These are phyloP conservation scores for Camponotus floridanus DNA, from an alignment of 1,140 invertebrate species.

Conservation along the genomic window DNA sequence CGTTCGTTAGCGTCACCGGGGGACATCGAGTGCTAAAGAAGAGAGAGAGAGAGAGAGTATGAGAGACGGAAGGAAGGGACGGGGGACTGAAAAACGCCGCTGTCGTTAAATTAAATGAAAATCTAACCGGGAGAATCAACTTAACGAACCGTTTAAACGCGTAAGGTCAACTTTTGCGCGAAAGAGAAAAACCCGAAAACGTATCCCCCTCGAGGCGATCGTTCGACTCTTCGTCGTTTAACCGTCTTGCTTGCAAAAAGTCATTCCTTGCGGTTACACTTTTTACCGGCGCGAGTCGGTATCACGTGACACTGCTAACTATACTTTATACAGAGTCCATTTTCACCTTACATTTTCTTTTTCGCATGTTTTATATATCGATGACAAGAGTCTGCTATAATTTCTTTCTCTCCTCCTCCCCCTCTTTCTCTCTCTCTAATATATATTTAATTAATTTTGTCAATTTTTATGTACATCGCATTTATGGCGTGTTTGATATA, in stretches of 20 bases:
- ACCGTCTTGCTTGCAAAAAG: conserved; percentile 50
- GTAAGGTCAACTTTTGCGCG: conserved; percentile 55
- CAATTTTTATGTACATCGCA: neutral
- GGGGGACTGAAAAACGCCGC: conserved; percentile 10
- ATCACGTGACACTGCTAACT: conserved; percentile 43
- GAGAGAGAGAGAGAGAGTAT: neutral
- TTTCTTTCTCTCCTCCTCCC: neutral
- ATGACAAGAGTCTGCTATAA: neutral
- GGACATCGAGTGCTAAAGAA: neutral
- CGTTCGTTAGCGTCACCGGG: conserved; percentile 29
- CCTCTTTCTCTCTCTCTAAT: conserved; percentile 10
- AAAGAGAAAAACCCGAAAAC: conserved; percentile 61
- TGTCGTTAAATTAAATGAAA: conserved; percentile 59
- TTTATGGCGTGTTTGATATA: neutral
- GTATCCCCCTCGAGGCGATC: conserved; percentile 43
- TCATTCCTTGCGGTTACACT: conserved; percentile 58
- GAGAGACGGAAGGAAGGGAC: too few relatives aligned
- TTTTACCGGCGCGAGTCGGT: conserved; percentile 59
- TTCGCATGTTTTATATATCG: neutral
- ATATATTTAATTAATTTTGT: conserved; percentile 20
- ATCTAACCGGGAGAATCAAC: conserved; percentile 48
- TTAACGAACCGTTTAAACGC: conserved; percentile 69
- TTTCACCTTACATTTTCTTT: conserved; percentile 7
- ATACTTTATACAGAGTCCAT: conserved; percentile 14
- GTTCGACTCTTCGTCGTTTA: conserved; percentile 57